Evolutionary conservation across 2,113 vertebrate species (phyloP), one percentile per base, ranked within the genome.

Genomic region (Datnioides undecimradiatus): DNA sequence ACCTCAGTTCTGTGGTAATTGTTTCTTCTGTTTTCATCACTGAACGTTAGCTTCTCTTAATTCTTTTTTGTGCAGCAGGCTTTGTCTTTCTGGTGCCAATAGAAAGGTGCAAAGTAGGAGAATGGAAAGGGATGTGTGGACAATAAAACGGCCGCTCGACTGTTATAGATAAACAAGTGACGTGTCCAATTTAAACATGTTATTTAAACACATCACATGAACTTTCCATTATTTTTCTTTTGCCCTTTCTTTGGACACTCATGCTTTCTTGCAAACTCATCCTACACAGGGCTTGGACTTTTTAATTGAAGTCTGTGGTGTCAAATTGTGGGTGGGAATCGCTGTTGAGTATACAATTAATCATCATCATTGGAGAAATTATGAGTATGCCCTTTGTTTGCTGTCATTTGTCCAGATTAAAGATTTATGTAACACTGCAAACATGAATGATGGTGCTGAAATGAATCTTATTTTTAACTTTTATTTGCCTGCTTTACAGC

Each of bases 1-100:
- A 99, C 97, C 97, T 99, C 97, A 99, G 97, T 99, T 99, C 97
- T 95, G 98, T 99, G 98, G 98, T 99, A 99, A 99, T 96, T 97
- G 93, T 85, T 96, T 92, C 86, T 92, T 96, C 92, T 85, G 91
- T 97, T 97, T 95, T 96, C 96, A 96, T 97, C 95, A 94, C 95
- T 94, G 93, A 96, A 92, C 92, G 73, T 82, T 95, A 92, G 94
- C 93, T 92, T 88, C 62, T 76, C 63, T 86, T 84, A 40, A 85
- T 82, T 79, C 72, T 82, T 76, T 81, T 74, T 73, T 80, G 81
- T 84, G 31, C 88, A 64, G 73, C 85, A 34, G 40, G 55, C 76
- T 25, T 67, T 84, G 69, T 79, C 70, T 73, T 75, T 88, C 92
- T 94, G 91, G 89, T 94, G 89, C 76, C 83, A 91, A 89, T 84